A percentile compares a stretch with the other conserved stretches of the same genome.
phyloP scores from a whole-genome alignment of 2,888 invertebrate species.

The Platycheirus rosarum region DNA sequence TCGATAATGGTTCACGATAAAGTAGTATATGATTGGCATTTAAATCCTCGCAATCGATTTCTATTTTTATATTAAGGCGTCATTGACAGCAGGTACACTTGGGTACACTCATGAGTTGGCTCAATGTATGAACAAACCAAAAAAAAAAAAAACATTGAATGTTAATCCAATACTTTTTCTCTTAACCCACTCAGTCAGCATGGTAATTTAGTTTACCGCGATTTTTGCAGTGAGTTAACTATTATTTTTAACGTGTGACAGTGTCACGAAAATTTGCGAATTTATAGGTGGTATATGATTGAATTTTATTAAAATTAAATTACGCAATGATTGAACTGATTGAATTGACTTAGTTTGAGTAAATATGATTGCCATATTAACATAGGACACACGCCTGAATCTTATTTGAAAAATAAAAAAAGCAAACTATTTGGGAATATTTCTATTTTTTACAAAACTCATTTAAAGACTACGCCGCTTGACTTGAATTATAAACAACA shows the following conservation, averaged over 20 bases:
- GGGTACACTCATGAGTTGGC: slow-evolving; percentile 37
- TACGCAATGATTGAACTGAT: slow-evolving; percentile 4
- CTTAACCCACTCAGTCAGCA: slow-evolving; percentile 32
- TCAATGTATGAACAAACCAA: slow-evolving; percentile 7
- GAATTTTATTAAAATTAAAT: slow-evolving; percentile 8
- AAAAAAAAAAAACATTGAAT: slow-evolving; percentile 25
- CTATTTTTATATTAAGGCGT: slow-evolving; percentile 61
- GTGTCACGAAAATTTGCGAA: slow-evolving; percentile 33
- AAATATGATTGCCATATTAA: no score
- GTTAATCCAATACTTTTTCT: slow-evolving; percentile 39
- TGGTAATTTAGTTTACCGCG: no score
- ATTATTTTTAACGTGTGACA: slow-evolving; percentile 10
- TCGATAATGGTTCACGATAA: slow-evolving; percentile 24
- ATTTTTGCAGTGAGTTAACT: not conserved
- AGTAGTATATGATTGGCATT: slow-evolving; percentile 61
- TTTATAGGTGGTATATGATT: not conserved
- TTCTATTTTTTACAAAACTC: no score
- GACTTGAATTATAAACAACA: no score
- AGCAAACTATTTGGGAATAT: no score
- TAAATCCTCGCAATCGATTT: slow-evolving; percentile 40
- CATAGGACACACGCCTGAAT: no score
- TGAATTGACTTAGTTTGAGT: slow-evolving; percentile 6
- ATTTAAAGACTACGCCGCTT: no score
- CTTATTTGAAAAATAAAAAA: no score
- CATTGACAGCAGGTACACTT: slow-evolving; percentile 30